These are phyloP conservation scores for Mormyrus iriodes DNA, from an alignment of 2,113 vertebrate genomes.

Conservation along the genomic window DNA sequence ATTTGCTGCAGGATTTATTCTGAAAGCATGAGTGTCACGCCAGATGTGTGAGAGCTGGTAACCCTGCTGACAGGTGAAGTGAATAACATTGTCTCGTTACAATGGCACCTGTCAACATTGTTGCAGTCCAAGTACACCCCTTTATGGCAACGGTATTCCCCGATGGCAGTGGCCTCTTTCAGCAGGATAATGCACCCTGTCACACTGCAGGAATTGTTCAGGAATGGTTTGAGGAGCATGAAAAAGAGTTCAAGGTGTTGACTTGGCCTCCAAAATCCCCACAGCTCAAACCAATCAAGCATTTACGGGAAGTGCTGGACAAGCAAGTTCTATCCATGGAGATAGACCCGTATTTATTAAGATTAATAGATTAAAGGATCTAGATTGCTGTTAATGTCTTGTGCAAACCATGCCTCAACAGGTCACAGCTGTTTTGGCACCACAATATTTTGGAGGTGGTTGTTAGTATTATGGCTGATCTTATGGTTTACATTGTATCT, in stretches of 20 bases:
- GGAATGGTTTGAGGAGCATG: not conserved
- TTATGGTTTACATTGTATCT: not conserved
- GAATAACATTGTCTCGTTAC: not conserved
- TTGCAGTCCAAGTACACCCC: not conserved
- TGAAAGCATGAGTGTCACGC: not conserved
- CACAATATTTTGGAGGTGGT: not conserved
- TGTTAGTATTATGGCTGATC: not conserved
- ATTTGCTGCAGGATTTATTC: not conserved
- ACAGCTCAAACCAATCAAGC: not conserved
- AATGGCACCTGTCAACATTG: not conserved
- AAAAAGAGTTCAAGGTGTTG: not conserved
- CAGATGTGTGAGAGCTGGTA: not conserved
- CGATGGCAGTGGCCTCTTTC: not conserved
- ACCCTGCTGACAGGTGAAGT: not conserved
- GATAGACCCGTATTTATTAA: too few species aligned
- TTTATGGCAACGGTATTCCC: not conserved
- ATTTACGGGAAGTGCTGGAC: not conserved
- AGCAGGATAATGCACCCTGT: not conserved
- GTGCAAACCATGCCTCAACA: not conserved
- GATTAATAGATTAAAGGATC: not conserved
- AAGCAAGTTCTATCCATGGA: too few species aligned
- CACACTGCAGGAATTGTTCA: not conserved
- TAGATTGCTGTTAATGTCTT: not conserved
- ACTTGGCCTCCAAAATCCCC: not conserved
- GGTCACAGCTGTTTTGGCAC: not conserved